Evolutionary conservation across 2,797 vertebrate genomes (phyloP), one percentile per base, ranked within the genome.

Genomic region (Rhinophrynus dorsalis): DNA sequence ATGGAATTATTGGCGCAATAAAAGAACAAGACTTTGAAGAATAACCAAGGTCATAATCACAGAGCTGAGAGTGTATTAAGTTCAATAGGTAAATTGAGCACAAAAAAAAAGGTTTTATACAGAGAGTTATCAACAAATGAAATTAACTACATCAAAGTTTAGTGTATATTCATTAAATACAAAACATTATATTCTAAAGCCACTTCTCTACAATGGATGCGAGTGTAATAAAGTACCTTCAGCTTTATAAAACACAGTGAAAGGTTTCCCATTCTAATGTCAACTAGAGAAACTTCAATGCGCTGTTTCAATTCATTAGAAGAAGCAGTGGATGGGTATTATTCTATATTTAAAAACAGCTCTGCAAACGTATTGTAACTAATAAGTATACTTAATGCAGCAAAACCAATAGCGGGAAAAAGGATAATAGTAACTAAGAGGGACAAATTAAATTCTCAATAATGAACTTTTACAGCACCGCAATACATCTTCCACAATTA

Each of bases 201-300:
- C 5, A 15, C 17, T 18, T 42, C 21, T 42, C 38, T 52, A 47
- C 42, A 68, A 59, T 58, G 42, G 42, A 27, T 10, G 18, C 50
- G 42, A 50, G 48, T 37, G 32, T 21, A 48, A 30, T 24, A 48
- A n/a, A 50, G 17, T 27, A 30, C 13, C 24, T 40, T 64, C 47
- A 54, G 35, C 17, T 64, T 20, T 52, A 8, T 38, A 64, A n/a
- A 29, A 38, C 37, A 57, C 20, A 30, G 13, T 5, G 12, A 67
- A 24, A 35, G 23, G 51, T 23, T 58, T 58, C 21, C 20, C 27
- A 67, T 50, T 38, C 23, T n/a, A 17, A 4, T 13, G n/a, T n/a
- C 23, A 50, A 42, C 33, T 29, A 48, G 55, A 50, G 15, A 68
- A 35, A 40, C 30, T 50, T 58, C 44, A 68, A 59, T 58, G 21